Conservation (phyloP, 92 coral and sea anemone species). For the Zoanthus solanderi region DNA sequence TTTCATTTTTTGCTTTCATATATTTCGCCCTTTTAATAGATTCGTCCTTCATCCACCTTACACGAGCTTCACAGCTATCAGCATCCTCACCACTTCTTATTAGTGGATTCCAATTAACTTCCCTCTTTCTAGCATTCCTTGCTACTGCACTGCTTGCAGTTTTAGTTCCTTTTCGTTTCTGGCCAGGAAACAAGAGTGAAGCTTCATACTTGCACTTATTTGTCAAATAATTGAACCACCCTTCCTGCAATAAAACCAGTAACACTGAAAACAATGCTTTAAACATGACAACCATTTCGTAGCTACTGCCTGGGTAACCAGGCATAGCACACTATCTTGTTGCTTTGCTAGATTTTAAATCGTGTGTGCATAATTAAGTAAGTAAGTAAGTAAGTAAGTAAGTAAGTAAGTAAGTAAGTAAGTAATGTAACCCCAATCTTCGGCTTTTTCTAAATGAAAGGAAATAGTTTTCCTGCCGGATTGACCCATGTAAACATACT, state of each 20-base stretch:
- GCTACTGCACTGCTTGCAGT: background rate
- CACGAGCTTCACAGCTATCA: background rate
- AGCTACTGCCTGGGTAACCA: too few species aligned
- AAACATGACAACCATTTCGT: too few species aligned
- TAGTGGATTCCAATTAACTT: background rate
- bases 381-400: too few species aligned
- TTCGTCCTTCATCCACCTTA: constrained; percentile 7
- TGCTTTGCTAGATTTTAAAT: too few species aligned
- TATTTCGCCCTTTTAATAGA: constrained; percentile 4
- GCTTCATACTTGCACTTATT: background rate
- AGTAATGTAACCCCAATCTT: too few species aligned
- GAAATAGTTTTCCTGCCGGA: too few species aligned
- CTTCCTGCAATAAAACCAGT: background rate
- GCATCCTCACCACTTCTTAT: background rate
- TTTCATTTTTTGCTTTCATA: constrained; percentile 6
- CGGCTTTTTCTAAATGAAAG: too few species aligned
- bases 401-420: too few species aligned
- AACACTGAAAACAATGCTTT: background rate
- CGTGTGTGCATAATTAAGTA: too few species aligned
- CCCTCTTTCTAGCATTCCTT: background rate
- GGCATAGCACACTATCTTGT: too few species aligned
- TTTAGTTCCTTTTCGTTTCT: background rate
- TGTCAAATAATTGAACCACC: background rate
- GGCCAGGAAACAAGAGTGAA: background rate
- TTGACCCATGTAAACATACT: too few species aligned